Evolutionary conservation across 1,140 invertebrate genomes (phyloP).

Genomic region (Lepidostoma basale): DNA sequence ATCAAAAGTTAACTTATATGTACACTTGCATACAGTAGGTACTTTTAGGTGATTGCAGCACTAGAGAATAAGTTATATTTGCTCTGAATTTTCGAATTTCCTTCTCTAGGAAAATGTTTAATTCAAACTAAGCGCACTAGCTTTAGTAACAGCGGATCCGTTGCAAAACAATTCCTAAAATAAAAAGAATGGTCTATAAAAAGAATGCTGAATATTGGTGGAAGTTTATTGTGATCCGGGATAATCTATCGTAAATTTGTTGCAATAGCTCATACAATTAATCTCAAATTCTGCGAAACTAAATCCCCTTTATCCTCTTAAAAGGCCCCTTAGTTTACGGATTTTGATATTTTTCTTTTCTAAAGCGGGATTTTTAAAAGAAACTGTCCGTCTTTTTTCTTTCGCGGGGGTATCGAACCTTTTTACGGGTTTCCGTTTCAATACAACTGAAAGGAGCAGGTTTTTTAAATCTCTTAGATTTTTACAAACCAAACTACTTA

Average conservation of each 20-base stretch:
- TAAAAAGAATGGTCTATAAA: neutral
- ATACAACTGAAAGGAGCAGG: too few relatives aligned
- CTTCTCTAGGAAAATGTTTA: too few relatives aligned
- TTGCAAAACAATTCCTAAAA: slow-evolving; percentile 13
- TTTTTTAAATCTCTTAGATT: too few relatives aligned
- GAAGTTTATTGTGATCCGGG: slow-evolving; percentile 22
- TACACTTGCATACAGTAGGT: too few relatives aligned
- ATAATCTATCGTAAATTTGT: slow-evolving; percentile 19
- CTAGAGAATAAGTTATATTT: too few relatives aligned
- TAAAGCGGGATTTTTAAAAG: neutral
- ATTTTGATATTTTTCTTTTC: slow-evolving; percentile 7
- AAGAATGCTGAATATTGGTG: neutral
- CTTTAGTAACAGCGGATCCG: too few relatives aligned
- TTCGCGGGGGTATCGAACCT: neutral
- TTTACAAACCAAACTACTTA: too few relatives aligned
- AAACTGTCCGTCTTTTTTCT: neutral
- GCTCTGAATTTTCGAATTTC: too few relatives aligned
- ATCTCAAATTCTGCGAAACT: slow-evolving; percentile 20
- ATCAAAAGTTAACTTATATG: too few relatives aligned
- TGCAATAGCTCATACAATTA: slow-evolving; percentile 22
- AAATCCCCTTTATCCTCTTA: slow-evolving; percentile 2
- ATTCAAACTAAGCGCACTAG: too few relatives aligned
- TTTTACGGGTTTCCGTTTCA: neutral
- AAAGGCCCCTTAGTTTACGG: slow-evolving; percentile 4
- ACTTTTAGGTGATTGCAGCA: too few relatives aligned